phyloP scores from a whole-genome alignment of 2,797 vertebrate genomes.

The Selene dorsalis region DNA sequence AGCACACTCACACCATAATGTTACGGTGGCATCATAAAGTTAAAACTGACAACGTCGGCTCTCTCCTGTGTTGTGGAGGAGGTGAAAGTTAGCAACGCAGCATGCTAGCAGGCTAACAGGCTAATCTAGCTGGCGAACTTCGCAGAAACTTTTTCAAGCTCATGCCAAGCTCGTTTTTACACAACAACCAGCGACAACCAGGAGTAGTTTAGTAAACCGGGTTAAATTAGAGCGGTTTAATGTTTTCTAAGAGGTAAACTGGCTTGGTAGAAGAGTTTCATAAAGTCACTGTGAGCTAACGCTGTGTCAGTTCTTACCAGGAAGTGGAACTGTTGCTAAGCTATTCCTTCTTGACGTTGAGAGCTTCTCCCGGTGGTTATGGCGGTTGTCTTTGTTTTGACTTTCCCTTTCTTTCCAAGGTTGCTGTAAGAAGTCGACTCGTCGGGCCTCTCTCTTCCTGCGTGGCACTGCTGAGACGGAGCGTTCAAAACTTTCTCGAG shows the following conservation, averaged over 20 bases:
- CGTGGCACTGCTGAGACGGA: slow-evolving; percentile 56
- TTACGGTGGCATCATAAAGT: not conserved
- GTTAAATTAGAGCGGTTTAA: accelerated
- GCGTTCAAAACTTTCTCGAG: slow-evolving; percentile 31
- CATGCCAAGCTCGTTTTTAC: not conserved
- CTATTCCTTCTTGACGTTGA: slow-evolving; percentile 69
- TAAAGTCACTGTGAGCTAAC: slow-evolving; percentile 53
- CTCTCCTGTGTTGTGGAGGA: not conserved
- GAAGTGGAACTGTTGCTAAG: slow-evolving; percentile 82
- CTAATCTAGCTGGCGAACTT: slow-evolving; percentile 71
- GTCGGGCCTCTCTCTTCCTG: slow-evolving; percentile 50
- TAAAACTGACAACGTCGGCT: slow-evolving; percentile 8
- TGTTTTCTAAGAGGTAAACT: not conserved
- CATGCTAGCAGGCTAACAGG: slow-evolving; percentile 63
- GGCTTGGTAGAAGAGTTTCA: slow-evolving; percentile 20
- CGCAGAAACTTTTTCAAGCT: slow-evolving; percentile 49
- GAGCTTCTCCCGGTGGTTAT: slow-evolving; percentile 59
- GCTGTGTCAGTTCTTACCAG: slow-evolving; percentile 82
- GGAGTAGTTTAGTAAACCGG: not conserved
- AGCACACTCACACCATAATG: accelerated
- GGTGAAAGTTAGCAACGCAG: slow-evolving; percentile 45
- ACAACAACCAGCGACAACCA: not conserved
- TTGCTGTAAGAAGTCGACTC: slow-evolving; percentile 45
- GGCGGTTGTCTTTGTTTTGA: slow-evolving; percentile 72
- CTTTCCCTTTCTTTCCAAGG: slow-evolving; percentile 71